phyloP scores from a whole-genome alignment of 1,140 invertebrate genomes.

The Plectrocnemia conspersa region DNA sequence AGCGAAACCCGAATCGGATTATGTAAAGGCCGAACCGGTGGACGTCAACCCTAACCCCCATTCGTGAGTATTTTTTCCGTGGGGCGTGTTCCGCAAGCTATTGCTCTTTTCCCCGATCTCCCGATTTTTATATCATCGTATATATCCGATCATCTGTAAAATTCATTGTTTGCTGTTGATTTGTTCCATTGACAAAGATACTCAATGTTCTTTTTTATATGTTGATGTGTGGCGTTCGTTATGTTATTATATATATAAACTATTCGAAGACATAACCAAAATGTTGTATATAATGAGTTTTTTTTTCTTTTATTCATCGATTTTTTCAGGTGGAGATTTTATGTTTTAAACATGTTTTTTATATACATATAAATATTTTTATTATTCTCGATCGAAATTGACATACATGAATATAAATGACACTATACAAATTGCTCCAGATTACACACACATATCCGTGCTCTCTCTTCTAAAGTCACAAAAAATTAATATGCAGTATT shows the following conservation, averaged over 20 bases:
- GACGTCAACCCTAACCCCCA: constrained; percentile 48
- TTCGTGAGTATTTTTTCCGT: constrained; percentile 45
- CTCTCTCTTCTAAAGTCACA: too few relatives aligned
- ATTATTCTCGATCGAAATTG: constrained; percentile 13
- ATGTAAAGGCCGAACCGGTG: constrained; percentile 40
- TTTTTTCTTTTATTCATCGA: constrained; percentile 24
- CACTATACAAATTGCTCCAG: too few relatives aligned
- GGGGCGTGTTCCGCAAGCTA: constrained; percentile 22
- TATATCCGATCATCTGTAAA: constrained; percentile 20
- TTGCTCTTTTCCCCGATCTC: constrained; percentile 17
- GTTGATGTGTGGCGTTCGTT: constrained; percentile 16
- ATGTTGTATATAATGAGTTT: constrained; percentile 20
- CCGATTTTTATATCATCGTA: constrained; percentile 23
- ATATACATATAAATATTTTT: constrained; percentile 7
- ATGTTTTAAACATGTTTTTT: constrained; percentile 22
- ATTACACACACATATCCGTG: too few relatives aligned
- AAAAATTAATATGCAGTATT: too few relatives aligned
- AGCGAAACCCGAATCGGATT: constrained; percentile 12
- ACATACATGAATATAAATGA: constrained; percentile 22
- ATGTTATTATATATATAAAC: too few relatives aligned
- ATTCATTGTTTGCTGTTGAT: constrained; percentile 12
- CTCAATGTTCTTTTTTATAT: constrained; percentile 9
- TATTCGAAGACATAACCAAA: constrained; percentile 11
- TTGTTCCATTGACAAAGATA: not conserved
- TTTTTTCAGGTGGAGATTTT: constrained; percentile 30